These are phyloP conservation scores for Macrotis lagotis DNA, from an alignment of 2,113 vertebrate species.

Conservation along the genomic window DNA sequence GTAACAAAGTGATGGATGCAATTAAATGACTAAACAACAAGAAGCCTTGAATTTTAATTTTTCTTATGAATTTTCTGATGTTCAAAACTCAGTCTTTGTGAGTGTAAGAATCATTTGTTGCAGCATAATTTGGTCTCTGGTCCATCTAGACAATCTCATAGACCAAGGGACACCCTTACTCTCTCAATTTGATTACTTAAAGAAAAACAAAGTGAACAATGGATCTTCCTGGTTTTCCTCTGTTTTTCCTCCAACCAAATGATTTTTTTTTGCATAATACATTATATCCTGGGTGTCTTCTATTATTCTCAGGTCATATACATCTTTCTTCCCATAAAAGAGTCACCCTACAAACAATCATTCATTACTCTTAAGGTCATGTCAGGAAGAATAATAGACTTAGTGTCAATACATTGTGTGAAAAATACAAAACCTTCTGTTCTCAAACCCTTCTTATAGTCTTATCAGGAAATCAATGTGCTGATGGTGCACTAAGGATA, in stretches of 20 bases:
- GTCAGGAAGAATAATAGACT: constrained; percentile 69
- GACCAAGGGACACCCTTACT: neutral
- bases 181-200: constrained; percentile 22
- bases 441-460: constrained; percentile 17
- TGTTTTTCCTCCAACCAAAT: constrained; percentile 61
- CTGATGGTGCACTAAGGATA: constrained; percentile 28
- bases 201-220: constrained; percentile 48
- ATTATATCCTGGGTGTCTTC: constrained; percentile 69
- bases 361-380: constrained; percentile 69
- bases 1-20: neutral
- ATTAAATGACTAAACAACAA: neutral
- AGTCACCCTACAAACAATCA: constrained; percentile 57
- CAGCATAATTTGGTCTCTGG: neutral
- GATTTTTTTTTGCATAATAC: constrained; percentile 58
- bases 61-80: neutral
- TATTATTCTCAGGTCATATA: constrained; percentile 62
- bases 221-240: constrained; percentile 36
- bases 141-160: constrained; percentile 3
- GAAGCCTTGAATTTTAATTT: neutral
- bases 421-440: constrained; percentile 46
- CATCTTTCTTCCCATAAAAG: constrained; percentile 71
- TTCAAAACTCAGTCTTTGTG: neutral
- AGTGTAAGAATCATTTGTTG: neutral
- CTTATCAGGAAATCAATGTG: constrained; percentile 65
- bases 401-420: constrained; percentile 39